Base-by-base conservation (phyloP, 2,888 invertebrate genomes). In the Leucoptera coffeella region DNA sequence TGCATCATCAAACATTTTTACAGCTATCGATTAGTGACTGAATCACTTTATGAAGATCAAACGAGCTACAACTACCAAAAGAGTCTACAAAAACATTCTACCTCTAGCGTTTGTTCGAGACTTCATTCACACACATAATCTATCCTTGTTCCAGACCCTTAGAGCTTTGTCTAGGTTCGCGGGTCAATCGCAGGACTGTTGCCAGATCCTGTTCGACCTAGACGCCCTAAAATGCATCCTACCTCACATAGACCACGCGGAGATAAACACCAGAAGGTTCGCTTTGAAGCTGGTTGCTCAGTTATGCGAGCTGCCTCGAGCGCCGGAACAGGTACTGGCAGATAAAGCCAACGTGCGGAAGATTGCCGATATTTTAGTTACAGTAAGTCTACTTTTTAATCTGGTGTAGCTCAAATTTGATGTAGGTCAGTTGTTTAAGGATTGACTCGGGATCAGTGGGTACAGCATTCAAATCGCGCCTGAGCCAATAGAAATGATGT, bases 261-360 rank as follows among this genome's bases (percentile, higher is more conserved):
- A 64, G 36, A 23, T 62, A 27, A 69, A 65, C 29, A 52, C 65
- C 25, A 48, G 45, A 27, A 55, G 76, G 39, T 76, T 74, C 29
- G 62, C 74, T 0, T 39, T 72, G 15, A 75, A 74, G 36, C 58
- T 74, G 1, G 33, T 76, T 17, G 72, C 73, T 0, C 69, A 74
- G 38, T 54, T 75, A 34, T 58, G 69, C 22, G 60, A 67, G 34
- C 38, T 74, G 29, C 57, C 64, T 1, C 45, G 41, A 19, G 72
- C 73, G 0, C 71, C 60, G 1, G 59, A 65, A 26, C 59, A 64
- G 32, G 56, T 76, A 9, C 35, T 74, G 17, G 41, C 35, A 0
- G 44, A 61, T 19, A 32, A 57, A 2, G 42, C 44, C 24, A 62
- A 73, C 34, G 40, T 74, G 32, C 50, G 48, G 30, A 54, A 53